Base-by-base conservation (phyloP, 2,797 vertebrate species). In the Brachyalestes nurse region DNA sequence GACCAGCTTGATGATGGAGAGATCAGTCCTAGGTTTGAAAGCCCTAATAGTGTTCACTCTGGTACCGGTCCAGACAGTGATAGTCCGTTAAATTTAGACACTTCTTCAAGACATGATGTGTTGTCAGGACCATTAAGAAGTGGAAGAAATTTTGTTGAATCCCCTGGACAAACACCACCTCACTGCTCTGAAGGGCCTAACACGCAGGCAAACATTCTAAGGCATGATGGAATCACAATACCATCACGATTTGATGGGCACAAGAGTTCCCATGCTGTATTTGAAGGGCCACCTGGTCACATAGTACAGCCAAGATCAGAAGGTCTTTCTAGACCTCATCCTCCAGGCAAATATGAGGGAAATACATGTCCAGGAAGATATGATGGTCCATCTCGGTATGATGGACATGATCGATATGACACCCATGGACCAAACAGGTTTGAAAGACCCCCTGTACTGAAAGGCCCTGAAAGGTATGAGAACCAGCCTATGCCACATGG, bases 231-330 rank as follows among this genome's bases (percentile, higher is more conserved):
- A 14, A 93, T 93, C 66, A 92, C 89, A 28, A 89, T 92, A 1
- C 83, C 89, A 1, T 82, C 94, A 5, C 92, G 95, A 42, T 96
- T 95, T 91, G 95, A 96, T 62, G 94, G 95, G 78, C 91, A 89
- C 60, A 91, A 89, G 76, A 90, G 88, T 81, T 91, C 93, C 58
- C 91, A 91, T 77, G 75, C 89, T 71, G 85, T 84, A 5, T 97
- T 95, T 87, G 96, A 97, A 0, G 94, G 91, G 38, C 91, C 95
- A 9, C 53, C 82, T 6, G 76, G 72, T n/a, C 88, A 82, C 23
- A 47, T 78, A 6, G 81, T 82, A 40, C 86, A 89, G 72, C 72
- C 82, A 14, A 82, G 86, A 23, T n/a, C 83, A 57, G 92, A 93
- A 76, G 93, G 92, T 64, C 94, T 95, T 0, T 90, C 95, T 57